Evolutionary conservation across 2,888 invertebrate species (phyloP).

Genomic region (Tetropium fuscum): DNA sequence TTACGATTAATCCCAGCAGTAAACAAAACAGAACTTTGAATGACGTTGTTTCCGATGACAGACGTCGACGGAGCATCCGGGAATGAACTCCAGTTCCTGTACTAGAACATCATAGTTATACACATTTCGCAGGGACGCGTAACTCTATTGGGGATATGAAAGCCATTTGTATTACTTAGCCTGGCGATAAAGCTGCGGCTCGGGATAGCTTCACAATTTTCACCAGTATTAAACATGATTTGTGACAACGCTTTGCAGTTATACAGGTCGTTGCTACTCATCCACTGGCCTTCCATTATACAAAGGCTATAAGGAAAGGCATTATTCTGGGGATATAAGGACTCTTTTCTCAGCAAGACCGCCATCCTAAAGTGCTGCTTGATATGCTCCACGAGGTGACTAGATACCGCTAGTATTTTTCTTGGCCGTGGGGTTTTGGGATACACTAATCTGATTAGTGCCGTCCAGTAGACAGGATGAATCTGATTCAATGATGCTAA

Average conservation of each 20-base stretch:
- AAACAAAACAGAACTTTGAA: constrained; percentile 36
- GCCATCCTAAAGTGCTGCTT: background rate
- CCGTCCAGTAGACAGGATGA: no score
- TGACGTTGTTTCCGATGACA: constrained; percentile 51
- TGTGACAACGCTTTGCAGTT: constrained; percentile 61
- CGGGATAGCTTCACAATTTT: constrained; percentile 66
- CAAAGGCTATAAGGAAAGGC: constrained; percentile 7
- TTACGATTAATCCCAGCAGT: constrained; percentile 23
- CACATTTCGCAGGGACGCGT: constrained; percentile 42
- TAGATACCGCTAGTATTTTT: no score
- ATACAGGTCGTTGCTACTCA: constrained; percentile 57
- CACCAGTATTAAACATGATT: constrained; percentile 66
- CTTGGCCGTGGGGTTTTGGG: no score
- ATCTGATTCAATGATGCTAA: no score
- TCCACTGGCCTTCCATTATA: constrained; percentile 34
- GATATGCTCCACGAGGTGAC: no score
- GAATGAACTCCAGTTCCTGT: constrained; percentile 35
- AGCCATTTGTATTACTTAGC: constrained; percentile 70
- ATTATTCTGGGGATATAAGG: constrained; percentile 9
- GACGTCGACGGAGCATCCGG: constrained; percentile 45
- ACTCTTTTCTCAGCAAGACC: background rate
- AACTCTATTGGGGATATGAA: constrained; percentile 61
- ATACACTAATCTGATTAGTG: no score
- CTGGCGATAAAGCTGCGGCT: constrained; percentile 67
- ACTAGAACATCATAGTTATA: constrained; percentile 27